These are phyloP conservation scores for Drosophila ercepeae DNA, from an alignment of 1,140 invertebrate genomes.

Conservation along the genomic window DNA sequence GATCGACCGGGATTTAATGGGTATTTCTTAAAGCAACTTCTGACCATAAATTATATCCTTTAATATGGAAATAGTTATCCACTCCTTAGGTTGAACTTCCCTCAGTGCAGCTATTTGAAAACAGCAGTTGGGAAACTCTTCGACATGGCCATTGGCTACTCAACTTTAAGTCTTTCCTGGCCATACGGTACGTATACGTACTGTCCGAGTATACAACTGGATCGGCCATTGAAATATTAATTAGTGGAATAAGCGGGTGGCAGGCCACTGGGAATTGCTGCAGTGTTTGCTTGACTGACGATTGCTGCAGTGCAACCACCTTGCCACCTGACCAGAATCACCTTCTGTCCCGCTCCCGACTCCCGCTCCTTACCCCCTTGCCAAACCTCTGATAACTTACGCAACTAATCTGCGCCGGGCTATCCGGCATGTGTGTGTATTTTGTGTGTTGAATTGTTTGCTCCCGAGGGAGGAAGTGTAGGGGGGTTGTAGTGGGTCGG, in stretches of 20 bases:
- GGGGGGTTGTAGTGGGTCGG: conserved; percentile 4
- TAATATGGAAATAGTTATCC: no score
- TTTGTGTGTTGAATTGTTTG: conserved; percentile 7
- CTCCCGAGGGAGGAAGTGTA: neutral
- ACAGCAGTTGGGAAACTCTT: conserved; percentile 23
- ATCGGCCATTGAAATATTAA: conserved; percentile 74
- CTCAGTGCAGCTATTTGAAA: conserved; percentile 16
- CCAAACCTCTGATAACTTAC: conserved; percentile 70
- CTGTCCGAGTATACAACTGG: conserved; percentile 18
- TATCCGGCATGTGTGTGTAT: conserved; percentile 19
- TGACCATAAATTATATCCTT: no score
- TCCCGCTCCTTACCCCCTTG: conserved; percentile 2
- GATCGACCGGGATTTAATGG: neutral
- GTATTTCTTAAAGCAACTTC: no score
- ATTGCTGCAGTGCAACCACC: conserved; percentile 67
- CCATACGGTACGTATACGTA: conserved; percentile 5
- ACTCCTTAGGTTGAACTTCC: neutral
- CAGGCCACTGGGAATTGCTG: conserved; percentile 56
- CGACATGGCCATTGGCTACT: conserved; percentile 31
- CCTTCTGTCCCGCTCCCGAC: conserved; percentile 10
- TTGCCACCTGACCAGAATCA: conserved; percentile 1
- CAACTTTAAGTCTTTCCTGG: conserved; percentile 8
- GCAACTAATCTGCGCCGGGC: conserved; percentile 69
- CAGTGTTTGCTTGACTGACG: conserved; percentile 63
- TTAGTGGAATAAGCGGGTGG: conserved; percentile 52